These are phyloP conservation scores for Oreochromis grahami DNA, from an alignment of 2,797 vertebrate genomes.

Conservation along the genomic window DNA sequence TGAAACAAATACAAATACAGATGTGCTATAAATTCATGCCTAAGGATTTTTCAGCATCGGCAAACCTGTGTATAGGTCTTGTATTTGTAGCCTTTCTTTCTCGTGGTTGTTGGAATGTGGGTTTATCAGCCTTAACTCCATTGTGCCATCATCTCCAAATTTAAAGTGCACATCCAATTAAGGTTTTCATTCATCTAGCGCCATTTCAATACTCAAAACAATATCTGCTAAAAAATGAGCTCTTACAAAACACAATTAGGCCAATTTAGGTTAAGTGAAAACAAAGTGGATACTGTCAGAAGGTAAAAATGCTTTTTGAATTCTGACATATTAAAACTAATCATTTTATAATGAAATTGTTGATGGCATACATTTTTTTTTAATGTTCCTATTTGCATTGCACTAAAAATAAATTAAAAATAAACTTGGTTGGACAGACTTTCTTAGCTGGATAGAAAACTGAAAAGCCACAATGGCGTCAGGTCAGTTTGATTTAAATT, in stretches of 20 bases:
- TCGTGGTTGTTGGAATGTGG: background rate
- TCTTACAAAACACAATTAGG: background rate
- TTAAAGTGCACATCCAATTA: background rate
- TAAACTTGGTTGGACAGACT: background rate
- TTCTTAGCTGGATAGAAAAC: background rate
- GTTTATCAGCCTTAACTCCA: background rate
- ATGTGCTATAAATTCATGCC: background rate
- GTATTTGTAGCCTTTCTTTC: background rate
- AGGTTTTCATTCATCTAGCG: background rate
- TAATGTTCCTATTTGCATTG: background rate
- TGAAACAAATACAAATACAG: background rate
- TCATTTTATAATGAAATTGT: background rate
- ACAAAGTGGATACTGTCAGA: background rate
- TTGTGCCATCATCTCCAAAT: background rate
- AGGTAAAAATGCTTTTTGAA: background rate
- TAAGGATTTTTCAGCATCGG: background rate
- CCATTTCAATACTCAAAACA: background rate
- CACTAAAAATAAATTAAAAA: background rate
- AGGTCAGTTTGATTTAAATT: background rate
- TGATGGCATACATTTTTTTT: rapidly evolving
- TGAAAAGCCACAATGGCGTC: background rate
- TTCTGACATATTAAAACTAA: background rate
- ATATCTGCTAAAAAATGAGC: background rate
- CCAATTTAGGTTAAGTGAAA: background rate
- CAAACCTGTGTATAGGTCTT: background rate